Percentiles rank a stretch among this genome's conserved stretches.
phyloP scores from a whole-genome alignment of 1,140 invertebrate species.

The Procambarus virginalis region DNA sequence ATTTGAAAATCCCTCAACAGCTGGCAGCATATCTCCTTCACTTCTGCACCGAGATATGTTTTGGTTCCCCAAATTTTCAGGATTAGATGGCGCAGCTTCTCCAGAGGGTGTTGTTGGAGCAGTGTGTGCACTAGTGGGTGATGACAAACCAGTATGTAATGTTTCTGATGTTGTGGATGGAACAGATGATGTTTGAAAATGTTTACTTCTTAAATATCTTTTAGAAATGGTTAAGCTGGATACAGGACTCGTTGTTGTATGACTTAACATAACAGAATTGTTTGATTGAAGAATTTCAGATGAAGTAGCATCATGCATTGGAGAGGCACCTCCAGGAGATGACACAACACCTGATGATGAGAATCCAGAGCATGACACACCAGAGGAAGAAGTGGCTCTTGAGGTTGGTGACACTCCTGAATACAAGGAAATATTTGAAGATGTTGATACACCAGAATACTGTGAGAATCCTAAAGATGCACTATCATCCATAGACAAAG shows the following conservation, averaged over 20 bases:
- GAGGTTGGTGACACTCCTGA: conserved; percentile 26
- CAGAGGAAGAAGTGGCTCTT: conserved; percentile 34
- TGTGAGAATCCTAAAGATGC: conserved; percentile 27
- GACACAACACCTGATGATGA: conserved; percentile 40
- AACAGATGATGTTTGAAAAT: background rate
- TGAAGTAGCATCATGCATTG: conserved; percentile 20
- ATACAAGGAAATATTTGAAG: conserved; percentile 36
- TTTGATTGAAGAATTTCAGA: background rate
- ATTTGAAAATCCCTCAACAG: conserved; percentile 27
- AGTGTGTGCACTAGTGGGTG: conserved; percentile 22
- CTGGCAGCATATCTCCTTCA: conserved; percentile 41
- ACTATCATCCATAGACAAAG: conserved; percentile 38
- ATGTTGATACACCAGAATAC: conserved; percentile 25
- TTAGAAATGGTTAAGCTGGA: background rate
- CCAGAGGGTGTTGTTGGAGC: conserved; percentile 41
- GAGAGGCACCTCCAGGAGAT: conserved; percentile 24
- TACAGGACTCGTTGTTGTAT: background rate
- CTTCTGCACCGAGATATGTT: conserved; percentile 27
- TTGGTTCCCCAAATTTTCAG: background rate
- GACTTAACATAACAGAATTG: background rate
- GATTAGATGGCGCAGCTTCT: background rate
- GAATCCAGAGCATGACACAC: conserved; percentile 44
- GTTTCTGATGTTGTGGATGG: conserved; percentile 18
- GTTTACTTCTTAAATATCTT: background rate
- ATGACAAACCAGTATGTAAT: background rate